phyloP scores from a whole-genome alignment of 35 echinoderm and acorn worm species.

The Holothuria glaberrima region DNA sequence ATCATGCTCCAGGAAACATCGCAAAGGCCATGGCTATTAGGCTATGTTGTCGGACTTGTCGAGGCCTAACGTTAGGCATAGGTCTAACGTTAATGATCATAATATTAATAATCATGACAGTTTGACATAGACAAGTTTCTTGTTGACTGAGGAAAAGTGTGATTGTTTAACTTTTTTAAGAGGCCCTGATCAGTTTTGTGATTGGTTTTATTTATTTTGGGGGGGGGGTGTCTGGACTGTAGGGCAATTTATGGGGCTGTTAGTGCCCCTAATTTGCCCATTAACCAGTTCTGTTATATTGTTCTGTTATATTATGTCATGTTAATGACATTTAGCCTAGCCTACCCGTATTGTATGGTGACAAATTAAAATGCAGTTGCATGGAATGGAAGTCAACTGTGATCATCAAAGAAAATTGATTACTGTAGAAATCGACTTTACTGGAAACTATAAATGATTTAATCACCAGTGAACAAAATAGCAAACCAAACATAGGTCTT shows the following conservation, averaged over 20 bases:
- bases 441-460: constrained; percentile 36
- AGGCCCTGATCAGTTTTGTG: constrained; percentile 29
- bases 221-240: constrained; percentile 6
- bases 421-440: constrained; percentile 2
- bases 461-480: constrained; percentile 36
- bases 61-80: not conserved
- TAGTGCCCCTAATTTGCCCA: too few relatives aligned
- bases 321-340: constrained; percentile 29
- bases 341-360: constrained; percentile 26
- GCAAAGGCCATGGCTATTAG: not conserved
- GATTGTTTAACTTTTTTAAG: constrained; percentile 31
- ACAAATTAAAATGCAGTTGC: too few relatives aligned
- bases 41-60: constrained; percentile 19
- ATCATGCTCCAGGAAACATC: constrained; percentile 27
- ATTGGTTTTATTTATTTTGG: constrained; percentile 24
- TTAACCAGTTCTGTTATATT: too few relatives aligned
- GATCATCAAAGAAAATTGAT: constrained; percentile 31
- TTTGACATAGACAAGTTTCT: constrained; percentile 14
- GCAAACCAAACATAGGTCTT: constrained; percentile 4
- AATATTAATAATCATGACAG: constrained; percentile 37
- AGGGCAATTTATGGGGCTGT: too few relatives aligned
- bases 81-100: constrained; percentile 21
- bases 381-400: constrained; percentile 31
- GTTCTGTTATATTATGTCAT: constrained; percentile 22
- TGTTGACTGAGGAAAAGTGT: constrained; percentile 2